Conservation (phyloP, 2,888 invertebrate genomes). For the Isotomurus palustris region DNA sequence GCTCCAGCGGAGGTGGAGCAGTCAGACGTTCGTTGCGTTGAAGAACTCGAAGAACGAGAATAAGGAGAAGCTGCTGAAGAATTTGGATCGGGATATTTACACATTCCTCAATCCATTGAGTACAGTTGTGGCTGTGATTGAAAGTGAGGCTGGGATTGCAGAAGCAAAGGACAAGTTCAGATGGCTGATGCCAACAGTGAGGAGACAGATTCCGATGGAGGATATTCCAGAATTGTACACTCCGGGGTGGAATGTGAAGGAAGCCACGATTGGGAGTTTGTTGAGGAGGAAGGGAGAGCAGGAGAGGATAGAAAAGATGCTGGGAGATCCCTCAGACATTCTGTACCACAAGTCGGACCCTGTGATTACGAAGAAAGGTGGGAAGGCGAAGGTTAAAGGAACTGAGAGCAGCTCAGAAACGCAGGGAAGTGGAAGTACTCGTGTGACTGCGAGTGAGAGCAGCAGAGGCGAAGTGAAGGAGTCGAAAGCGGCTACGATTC, state of each 20-base stretch:
- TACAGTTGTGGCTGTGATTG: constrained; percentile 27
- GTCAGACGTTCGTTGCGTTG: too few relatives aligned
- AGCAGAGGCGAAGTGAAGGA: too few relatives aligned
- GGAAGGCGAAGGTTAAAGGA: too few relatives aligned
- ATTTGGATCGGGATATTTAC: constrained; percentile 25
- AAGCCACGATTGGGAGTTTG: background rate
- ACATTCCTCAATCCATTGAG: constrained; percentile 26
- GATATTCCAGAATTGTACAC: background rate
- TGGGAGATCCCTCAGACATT: constrained; percentile 11
- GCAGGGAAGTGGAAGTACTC: too few relatives aligned
- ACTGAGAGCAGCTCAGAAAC: too few relatives aligned
- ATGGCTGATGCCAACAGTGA: constrained; percentile 9
- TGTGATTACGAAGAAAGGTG: too few relatives aligned
- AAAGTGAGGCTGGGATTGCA: constrained; percentile 1
- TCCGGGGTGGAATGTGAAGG: background rate
- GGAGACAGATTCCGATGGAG: background rate
- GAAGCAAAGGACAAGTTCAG: background rate
- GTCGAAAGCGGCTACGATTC: too few relatives aligned
- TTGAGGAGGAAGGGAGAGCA: background rate
- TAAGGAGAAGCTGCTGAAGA: constrained; percentile 1
- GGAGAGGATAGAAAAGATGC: background rate
- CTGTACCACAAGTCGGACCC: too few relatives aligned
- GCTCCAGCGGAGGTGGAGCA: background rate
- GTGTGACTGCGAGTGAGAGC: too few relatives aligned
- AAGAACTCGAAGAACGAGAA: too few relatives aligned